Conservation (phyloP, 2,888 invertebrate genomes). For the Plemyria rubiginata region DNA sequence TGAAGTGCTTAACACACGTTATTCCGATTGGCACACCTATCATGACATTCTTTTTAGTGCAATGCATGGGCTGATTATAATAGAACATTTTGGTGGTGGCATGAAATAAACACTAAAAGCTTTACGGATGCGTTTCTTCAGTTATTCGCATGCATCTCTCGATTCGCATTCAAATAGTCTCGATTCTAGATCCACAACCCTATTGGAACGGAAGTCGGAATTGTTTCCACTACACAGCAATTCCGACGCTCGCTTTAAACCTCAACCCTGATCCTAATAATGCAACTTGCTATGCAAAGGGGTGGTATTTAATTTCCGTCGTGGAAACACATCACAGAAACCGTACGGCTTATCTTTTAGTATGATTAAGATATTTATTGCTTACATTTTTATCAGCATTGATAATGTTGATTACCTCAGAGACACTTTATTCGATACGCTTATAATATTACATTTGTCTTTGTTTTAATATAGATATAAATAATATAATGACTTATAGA, state of each 20-base stretch:
- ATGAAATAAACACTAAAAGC: no score
- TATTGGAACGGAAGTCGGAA: neutral
- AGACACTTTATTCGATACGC: no score
- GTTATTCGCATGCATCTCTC: neutral
- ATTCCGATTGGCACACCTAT: no score
- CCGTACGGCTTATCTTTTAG: neutral
- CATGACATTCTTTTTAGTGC: no score
- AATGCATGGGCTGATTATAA: no score
- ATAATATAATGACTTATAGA: no score
- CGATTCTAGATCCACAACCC: neutral
- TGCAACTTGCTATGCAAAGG: conserved; percentile 23
- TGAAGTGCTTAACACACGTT: no score
- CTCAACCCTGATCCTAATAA: conserved; percentile 19
- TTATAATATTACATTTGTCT: no score
- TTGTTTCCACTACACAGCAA: neutral
- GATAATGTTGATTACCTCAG: no score
- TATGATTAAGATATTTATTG: neutral
- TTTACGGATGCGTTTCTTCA: no score
- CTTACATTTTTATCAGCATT: neutral
- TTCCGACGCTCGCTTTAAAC: neutral
- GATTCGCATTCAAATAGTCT: neutral
- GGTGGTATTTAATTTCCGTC: conserved; percentile 28
- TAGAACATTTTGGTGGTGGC: no score
- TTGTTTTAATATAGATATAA: no score
- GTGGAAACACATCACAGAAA: conserved; percentile 9